These are phyloP conservation scores for Dermochelys coriacea DNA, from an alignment of 2,797 vertebrate species.

Conservation along the genomic window DNA sequence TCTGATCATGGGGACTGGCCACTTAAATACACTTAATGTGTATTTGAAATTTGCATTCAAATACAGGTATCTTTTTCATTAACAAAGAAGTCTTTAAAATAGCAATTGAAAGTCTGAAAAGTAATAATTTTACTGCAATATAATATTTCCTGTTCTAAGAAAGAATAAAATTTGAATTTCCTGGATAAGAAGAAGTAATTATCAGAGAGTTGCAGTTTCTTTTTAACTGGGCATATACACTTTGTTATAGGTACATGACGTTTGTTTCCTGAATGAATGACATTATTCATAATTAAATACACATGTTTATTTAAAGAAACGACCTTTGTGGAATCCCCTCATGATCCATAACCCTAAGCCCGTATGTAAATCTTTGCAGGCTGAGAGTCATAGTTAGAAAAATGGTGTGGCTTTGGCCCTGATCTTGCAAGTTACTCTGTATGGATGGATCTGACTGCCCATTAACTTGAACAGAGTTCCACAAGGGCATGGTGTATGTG, in stretches of 20 bases:
- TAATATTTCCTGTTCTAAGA: neutral
- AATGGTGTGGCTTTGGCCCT: neutral
- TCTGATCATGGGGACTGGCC: neutral
- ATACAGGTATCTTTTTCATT: neutral
- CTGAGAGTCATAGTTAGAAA: neutral
- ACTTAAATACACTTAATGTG: neutral
- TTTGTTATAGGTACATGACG: neutral
- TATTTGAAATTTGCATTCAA: neutral
- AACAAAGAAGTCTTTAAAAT: neutral
- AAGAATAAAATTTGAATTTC: neutral
- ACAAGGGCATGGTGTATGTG: neutral
- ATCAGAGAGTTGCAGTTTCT: neutral
- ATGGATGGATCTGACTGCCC: neutral
- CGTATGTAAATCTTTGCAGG: rapidly evolving
- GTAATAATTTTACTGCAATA: neutral
- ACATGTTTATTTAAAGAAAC: neutral
- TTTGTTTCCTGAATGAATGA: neutral
- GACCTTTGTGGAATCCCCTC: neutral
- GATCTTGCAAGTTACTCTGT: neutral
- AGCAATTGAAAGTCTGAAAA: neutral
- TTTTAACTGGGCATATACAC: neutral
- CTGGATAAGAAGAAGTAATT: neutral
- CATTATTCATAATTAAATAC: neutral
- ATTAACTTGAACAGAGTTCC: neutral
- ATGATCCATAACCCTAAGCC: neutral